Percentiles rank a stretch among this genome's conserved stretches.
These are phyloP conservation scores for Apteryx mantelli DNA, from an alignment of 2,113 vertebrate species.

Conservation along the genomic window DNA sequence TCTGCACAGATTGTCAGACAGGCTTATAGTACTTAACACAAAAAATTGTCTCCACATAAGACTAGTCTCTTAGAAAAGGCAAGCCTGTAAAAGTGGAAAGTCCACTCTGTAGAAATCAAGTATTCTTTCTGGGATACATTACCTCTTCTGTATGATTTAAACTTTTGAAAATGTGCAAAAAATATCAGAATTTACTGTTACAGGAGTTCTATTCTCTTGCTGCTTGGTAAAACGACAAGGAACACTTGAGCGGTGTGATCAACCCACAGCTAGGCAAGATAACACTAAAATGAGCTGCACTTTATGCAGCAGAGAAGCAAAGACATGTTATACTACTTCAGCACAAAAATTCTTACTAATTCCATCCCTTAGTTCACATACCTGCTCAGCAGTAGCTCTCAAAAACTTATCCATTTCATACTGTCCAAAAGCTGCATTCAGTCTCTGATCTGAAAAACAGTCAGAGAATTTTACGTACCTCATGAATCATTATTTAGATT, in stretches of 20 bases:
- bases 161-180: background rate
- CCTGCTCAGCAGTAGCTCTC: conserved; percentile 69
- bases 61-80: background rate
- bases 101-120: background rate
- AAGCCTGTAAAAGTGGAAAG: background rate
- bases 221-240: background rate
- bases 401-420: conserved; percentile 57
- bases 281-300: rapidly evolving
- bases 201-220: background rate
- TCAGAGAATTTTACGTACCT: background rate
- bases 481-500: background rate
- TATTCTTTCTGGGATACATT: background rate
- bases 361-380: conserved; percentile 55
- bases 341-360: background rate
- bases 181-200: background rate
- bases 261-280: background rate
- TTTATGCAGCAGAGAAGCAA: background rate
- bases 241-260: rapidly evolving
- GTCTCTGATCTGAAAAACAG: conserved; percentile 69
- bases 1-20: background rate
- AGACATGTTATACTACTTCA: background rate
- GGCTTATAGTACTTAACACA: background rate
- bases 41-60: background rate
- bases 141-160: background rate
- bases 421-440: conserved; percentile 64